Percentiles rank a stretch among this genome's conserved stretches.
Conservation (phyloP, 2,888 invertebrate species). For the Yponomeuta malinellus region DNA sequence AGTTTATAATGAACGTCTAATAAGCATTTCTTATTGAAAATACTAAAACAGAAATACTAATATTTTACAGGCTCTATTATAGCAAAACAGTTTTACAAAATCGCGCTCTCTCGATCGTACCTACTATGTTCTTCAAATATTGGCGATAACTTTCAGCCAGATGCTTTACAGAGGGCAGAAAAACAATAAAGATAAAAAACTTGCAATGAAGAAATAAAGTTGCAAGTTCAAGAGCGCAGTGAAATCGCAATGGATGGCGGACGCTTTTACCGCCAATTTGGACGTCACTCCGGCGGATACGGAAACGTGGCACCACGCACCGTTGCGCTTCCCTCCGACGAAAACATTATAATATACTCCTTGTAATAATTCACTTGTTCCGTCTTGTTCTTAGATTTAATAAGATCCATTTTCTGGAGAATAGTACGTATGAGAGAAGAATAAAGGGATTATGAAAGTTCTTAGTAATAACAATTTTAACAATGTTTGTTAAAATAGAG, state of each 20-base stretch:
- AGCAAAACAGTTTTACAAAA: too few species aligned
- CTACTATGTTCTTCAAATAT: not conserved
- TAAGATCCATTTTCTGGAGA: not conserved
- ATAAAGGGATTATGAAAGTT: too few species aligned
- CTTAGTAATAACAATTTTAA: too few species aligned
- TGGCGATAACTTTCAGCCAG: not conserved
- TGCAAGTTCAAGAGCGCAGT: not conserved
- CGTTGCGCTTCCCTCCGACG: not conserved
- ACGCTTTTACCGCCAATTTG: slow-evolving; percentile 1
- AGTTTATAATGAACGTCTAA: too few species aligned
- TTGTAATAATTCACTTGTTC: not conserved
- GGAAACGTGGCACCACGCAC: slow-evolving; percentile 8
- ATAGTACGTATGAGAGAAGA: not conserved
- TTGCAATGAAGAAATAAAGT: not conserved
- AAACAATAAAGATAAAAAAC: not conserved
- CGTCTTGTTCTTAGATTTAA: not conserved
- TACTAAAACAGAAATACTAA: too few species aligned
- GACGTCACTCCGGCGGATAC: not conserved
- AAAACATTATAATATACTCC: not conserved
- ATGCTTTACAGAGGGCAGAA: not conserved
- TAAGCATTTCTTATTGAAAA: too few species aligned
- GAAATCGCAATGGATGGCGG: slow-evolving; percentile 1
- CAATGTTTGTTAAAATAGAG: too few species aligned
- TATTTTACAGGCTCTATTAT: too few species aligned
- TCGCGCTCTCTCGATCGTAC: too few species aligned